Percentiles rank a stretch among this genome's conserved stretches.
phyloP scores from a whole-genome alignment of 1,140 invertebrate species.

The Ganaspis sp. region DNA sequence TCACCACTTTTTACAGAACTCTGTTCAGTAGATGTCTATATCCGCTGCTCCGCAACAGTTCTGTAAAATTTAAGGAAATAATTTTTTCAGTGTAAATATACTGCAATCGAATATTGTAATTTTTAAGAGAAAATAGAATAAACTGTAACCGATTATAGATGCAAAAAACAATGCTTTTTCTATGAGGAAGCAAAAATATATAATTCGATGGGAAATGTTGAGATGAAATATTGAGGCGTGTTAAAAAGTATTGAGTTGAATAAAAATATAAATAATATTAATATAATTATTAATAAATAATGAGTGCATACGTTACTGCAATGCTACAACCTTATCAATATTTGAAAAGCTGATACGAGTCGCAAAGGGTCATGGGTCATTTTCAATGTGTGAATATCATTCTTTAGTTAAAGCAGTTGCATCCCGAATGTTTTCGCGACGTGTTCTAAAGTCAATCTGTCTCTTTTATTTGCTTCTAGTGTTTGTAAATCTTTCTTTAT shows the following conservation, averaged over 20 bases:
- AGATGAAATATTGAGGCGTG: no score
- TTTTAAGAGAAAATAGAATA: no score
- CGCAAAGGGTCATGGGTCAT: background rate
- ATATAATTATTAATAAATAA: background rate
- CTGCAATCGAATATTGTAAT: no score
- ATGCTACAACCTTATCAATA: conserved; percentile 1
- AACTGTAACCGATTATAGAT: no score
- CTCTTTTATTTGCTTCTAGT: background rate
- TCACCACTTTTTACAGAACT: no score
- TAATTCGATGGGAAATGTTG: no score
- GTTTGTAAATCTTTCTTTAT: background rate
- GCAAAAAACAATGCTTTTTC: no score
- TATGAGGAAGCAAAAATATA: no score
- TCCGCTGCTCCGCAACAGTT: no score
- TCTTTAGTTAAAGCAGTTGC: conserved; percentile 11
- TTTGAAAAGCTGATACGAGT: background rate
- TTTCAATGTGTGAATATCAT: background rate
- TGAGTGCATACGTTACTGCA: background rate
- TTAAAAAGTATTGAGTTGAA: background rate
- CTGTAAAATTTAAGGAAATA: no score
- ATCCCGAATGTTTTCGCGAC: background rate
- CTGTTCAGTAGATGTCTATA: no score
- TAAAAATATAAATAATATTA: background rate
- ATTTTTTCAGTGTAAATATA: no score
- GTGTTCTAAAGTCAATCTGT: background rate